Conservation (phyloP, 2,888 invertebrate species). For the Erpobdella octoculata region DNA sequence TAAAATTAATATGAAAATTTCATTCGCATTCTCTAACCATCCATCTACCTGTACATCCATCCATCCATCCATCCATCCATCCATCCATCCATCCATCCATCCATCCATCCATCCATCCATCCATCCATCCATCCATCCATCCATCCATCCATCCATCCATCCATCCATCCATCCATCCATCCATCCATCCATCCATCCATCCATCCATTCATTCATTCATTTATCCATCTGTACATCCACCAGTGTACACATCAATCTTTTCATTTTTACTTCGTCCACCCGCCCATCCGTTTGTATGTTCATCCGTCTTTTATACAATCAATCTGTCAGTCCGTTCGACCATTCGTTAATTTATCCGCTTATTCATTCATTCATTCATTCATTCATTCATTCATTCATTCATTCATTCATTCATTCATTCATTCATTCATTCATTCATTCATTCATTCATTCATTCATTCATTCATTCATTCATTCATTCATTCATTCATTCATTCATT, state of each 20-base stretch:
- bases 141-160: neutral
- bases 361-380: neutral
- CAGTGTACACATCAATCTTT: neutral
- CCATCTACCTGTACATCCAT: neutral
- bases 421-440: neutral
- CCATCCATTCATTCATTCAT: neutral
- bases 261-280: neutral
- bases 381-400: neutral
- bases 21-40: neutral
- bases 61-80: neutral
- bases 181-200: conserved; percentile 7
- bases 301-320: neutral
- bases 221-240: neutral
- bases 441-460: neutral
- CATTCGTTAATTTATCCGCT: neutral
- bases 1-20: neutral
- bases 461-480: neutral
- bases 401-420: neutral
- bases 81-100: neutral
- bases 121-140: conserved; percentile 1
- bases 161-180: neutral
- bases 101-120: neutral
- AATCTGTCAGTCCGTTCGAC: neutral
- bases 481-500: neutral
- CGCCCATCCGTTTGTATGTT: neutral